phyloP scores from a whole-genome alignment of 2,888 invertebrate genomes.

The Dendrolimus houi region DNA sequence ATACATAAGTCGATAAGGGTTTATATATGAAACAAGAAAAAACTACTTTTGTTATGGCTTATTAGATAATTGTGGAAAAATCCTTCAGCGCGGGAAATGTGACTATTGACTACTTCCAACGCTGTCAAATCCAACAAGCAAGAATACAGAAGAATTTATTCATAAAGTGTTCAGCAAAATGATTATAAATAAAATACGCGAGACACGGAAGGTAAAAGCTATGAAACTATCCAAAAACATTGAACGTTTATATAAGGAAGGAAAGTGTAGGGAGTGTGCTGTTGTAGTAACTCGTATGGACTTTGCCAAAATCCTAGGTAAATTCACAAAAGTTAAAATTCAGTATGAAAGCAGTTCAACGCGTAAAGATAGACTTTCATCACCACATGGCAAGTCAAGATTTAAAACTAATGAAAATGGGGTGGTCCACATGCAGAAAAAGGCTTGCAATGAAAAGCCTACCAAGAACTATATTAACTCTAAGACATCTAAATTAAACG shows the following conservation, averaged over 20 bases:
- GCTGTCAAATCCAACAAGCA: constrained; percentile 26
- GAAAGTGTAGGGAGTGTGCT: constrained; percentile 62
- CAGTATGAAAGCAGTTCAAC: constrained; percentile 57
- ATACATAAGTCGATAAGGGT: no score
- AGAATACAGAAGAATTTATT: constrained; percentile 14
- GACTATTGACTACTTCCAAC: constrained; percentile 45
- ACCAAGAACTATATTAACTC: constrained; percentile 30
- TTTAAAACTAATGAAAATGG: constrained; percentile 67
- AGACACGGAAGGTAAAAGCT: constrained; percentile 37
- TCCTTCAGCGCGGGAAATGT: constrained; percentile 71
- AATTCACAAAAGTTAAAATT: constrained; percentile 69
- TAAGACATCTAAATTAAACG: constrained; percentile 29
- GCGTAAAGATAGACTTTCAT: constrained; percentile 33
- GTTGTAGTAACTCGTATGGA: constrained; percentile 67
- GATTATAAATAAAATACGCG: constrained; percentile 55
- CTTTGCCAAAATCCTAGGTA: constrained; percentile 68
- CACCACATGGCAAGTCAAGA: constrained; percentile 29
- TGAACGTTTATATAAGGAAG: constrained; percentile 56
- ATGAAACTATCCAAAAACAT: constrained; percentile 51
- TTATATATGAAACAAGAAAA: no score
- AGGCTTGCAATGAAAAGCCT: constrained; percentile 31
- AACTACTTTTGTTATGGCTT: not conserved
- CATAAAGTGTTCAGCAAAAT: constrained; percentile 17
- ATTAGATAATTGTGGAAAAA: constrained; percentile 20
- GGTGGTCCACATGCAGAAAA: constrained; percentile 53